phyloP scores from a whole-genome alignment of 2,888 invertebrate species.

The Prosopocoilus inquinatus region DNA sequence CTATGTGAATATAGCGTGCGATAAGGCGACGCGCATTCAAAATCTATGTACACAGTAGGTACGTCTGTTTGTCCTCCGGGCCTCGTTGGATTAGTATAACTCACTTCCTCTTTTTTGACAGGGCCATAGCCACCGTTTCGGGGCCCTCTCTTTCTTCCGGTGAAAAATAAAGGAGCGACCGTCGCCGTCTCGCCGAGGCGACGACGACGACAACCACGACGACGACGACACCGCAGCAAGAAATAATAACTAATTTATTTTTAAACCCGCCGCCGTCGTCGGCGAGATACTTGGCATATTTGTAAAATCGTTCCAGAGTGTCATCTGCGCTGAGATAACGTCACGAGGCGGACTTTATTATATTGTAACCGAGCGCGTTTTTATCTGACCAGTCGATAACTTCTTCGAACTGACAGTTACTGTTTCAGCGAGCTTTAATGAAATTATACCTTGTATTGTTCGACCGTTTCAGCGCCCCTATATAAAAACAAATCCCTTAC shows the following conservation, averaged over 20 bases:
- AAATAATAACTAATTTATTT: slow-evolving; percentile 20
- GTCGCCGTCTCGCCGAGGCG: too few species aligned
- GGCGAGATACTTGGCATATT: slow-evolving; percentile 12
- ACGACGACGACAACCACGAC: not conserved
- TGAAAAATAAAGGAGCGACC: slow-evolving; percentile 2
- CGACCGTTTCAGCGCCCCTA: not conserved
- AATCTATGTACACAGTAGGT: slow-evolving; percentile 20
- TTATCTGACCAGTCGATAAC: slow-evolving; percentile 1
- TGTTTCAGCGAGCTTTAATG: not conserved
- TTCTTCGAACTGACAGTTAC: not conserved
- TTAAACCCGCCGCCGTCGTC: slow-evolving; percentile 7
- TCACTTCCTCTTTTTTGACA: slow-evolving; percentile 18
- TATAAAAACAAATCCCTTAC: not conserved
- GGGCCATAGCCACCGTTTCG: slow-evolving; percentile 7
- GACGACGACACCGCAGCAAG: slow-evolving; percentile 10
- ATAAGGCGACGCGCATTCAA: slow-evolving; percentile 22
- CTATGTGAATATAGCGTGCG: slow-evolving; percentile 14
- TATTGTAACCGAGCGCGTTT: slow-evolving; percentile 3
- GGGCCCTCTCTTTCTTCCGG: slow-evolving; percentile 14
- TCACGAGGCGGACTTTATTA: not conserved
- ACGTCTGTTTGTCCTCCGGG: slow-evolving; percentile 13
- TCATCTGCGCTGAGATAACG: not conserved
- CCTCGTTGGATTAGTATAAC: slow-evolving; percentile 17
- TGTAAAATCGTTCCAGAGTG: slow-evolving; percentile 9
- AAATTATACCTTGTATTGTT: slow-evolving; percentile 2